These are phyloP conservation scores for Melanotus villosus DNA, from an alignment of 2,888 invertebrate species.

Conservation along the genomic window DNA sequence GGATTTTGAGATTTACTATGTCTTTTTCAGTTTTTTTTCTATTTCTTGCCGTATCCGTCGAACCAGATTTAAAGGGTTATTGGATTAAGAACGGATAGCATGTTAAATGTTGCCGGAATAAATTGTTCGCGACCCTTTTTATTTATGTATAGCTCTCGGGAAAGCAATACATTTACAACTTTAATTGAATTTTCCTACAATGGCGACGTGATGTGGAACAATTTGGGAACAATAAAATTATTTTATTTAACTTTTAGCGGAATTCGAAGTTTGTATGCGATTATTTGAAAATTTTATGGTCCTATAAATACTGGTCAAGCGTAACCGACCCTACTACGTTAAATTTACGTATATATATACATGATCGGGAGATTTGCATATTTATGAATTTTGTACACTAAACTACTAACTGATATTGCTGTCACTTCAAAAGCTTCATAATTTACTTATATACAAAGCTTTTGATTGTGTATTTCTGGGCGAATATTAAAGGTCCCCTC, in stretches of 20 bases:
- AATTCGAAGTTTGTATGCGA: conserved; percentile 5
- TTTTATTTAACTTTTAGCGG: conserved; percentile 19
- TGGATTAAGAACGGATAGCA: conserved; percentile 33
- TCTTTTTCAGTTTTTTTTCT: conserved; percentile 57
- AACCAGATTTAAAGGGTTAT: conserved; percentile 39
- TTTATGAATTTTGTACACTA: too few species aligned
- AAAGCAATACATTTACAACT: conserved; percentile 23
- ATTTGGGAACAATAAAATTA: conserved; percentile 16
- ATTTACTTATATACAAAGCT: background rate
- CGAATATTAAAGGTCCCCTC: too few species aligned
- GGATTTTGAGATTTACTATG: conserved; percentile 61
- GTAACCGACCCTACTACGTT: background rate
- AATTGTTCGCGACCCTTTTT: conserved; percentile 17
- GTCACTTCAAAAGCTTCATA: too few species aligned
- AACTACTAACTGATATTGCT: too few species aligned
- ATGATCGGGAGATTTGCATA: too few species aligned
- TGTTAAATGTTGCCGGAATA: conserved; percentile 34
- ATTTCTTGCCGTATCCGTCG: conserved; percentile 34
- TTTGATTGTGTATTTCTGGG: background rate
- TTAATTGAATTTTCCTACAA: conserved; percentile 22
- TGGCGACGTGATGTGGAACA: conserved; percentile 18
- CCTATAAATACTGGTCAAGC: conserved; percentile 9
- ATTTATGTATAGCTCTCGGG: conserved; percentile 18
- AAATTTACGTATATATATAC: background rate
- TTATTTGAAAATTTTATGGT: conserved; percentile 14